Conservation (phyloP, 2,888 invertebrate genomes). For the Cerceris rybyensis region DNA sequence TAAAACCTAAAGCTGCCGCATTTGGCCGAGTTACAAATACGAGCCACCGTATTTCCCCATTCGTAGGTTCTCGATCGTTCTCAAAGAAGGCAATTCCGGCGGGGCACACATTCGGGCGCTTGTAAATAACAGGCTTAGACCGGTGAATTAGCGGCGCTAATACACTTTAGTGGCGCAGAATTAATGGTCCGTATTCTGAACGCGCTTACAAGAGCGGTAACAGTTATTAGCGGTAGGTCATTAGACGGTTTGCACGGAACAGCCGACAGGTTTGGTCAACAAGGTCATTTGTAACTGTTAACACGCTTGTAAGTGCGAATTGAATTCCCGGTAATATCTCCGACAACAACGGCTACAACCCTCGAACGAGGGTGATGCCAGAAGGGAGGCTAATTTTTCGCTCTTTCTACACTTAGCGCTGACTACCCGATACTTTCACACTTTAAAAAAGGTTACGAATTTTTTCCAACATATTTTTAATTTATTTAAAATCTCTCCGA, state of each 20-base stretch:
- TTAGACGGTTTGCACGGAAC: constrained; percentile 68
- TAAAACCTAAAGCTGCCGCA: too few species aligned
- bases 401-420: too few species aligned
- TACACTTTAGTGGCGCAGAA: constrained; percentile 64
- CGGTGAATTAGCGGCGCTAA: constrained; percentile 59
- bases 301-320: constrained; percentile 65
- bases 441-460: too few species aligned
- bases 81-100: constrained; percentile 25
- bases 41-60: neutral
- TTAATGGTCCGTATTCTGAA: constrained; percentile 68
- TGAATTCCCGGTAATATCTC: constrained; percentile 61
- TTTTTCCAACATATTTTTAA: too few species aligned
- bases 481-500: too few species aligned
- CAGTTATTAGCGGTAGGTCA: constrained; percentile 67
- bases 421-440: too few species aligned
- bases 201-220: constrained; percentile 68
- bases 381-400: too few species aligned
- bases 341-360: constrained; percentile 28
- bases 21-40: too few species aligned
- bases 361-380: too few species aligned
- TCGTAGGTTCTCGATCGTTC: neutral
- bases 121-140: constrained; percentile 59
- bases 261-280: constrained; percentile 67
- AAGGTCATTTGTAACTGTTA: constrained; percentile 67
- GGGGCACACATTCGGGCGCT: constrained; percentile 2